Base-by-base conservation (phyloP, 2,888 invertebrate genomes). In the Eumacrocentrus americanus region DNA sequence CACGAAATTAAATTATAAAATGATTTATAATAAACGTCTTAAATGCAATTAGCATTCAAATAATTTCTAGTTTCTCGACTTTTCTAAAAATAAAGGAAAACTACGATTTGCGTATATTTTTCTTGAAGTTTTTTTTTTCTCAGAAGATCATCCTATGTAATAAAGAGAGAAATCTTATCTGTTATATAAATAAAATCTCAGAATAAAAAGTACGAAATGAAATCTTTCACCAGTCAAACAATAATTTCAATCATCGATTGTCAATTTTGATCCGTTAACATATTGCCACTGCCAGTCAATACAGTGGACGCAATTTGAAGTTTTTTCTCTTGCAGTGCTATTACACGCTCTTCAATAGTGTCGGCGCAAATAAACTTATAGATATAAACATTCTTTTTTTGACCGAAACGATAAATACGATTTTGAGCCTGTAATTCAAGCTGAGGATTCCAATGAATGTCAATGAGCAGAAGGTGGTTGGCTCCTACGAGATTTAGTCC, bases 361-460 rank as follows among this genome's bases (percentile, higher is more conserved):
- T 92, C 90, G 60, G 87, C 82, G 70, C 91, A 90, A 75, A 97
- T 85, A 76, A 96, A 91, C 75, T 92, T 92, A 77, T 18, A 78
- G 75, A 1, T 51, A 56, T 57, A 58, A 0, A 96, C 95, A 69
- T 87, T 81, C 73, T 90, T 92, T 47, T 81, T 86, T 80, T 98
- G 98, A 0, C 97, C 97, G 64, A 97, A 89, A 62, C 97, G 84
- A 82, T 96, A 95, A 63, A 98, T 90, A 62, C 98, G 85, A 83
- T 98, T 98, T 82, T 93, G 94, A 0, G 97, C 98, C 81, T 98
- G 98, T 42, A 89, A 86, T 81, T 98, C 98, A 46, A 98, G 82
- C 74, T 97, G 96, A 0, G 98, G 98, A 85, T 98, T 98, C 95
- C 97, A 98, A 81, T 98, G 97, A 54, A 95, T 86, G 82, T 98